phyloP scores from a whole-genome alignment of 1,140 invertebrate species.

The Thaumetopoea pityocampa region DNA sequence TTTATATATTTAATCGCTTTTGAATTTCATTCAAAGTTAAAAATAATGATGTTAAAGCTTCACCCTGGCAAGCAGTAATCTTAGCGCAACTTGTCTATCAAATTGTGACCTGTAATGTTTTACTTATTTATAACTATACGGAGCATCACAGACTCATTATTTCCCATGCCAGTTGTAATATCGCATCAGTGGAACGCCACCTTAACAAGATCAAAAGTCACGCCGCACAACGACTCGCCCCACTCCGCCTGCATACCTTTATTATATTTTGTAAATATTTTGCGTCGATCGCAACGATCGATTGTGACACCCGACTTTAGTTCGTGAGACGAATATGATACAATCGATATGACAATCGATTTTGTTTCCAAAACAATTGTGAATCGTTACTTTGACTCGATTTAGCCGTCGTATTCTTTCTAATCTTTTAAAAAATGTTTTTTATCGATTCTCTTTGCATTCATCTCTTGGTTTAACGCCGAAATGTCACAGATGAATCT shows the following conservation, averaged over 20 bases:
- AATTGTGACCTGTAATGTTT: too few relatives aligned
- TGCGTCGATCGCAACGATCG: conserved; percentile 35
- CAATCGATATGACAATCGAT: conserved; percentile 36
- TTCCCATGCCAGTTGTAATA: neutral
- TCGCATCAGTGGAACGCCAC: conserved; percentile 23
- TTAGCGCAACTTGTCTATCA: too few relatives aligned
- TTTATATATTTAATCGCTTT: too few relatives aligned
- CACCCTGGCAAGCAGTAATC: too few relatives aligned
- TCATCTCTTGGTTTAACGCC: conserved; percentile 4
- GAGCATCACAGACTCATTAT: neutral
- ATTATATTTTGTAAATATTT: conserved; percentile 56
- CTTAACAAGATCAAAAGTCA: conserved; percentile 43
- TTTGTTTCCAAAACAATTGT: conserved; percentile 29
- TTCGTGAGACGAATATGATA: conserved; percentile 45
- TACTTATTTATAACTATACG: neutral
- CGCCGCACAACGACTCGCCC: conserved; percentile 26
- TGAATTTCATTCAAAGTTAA: too few relatives aligned
- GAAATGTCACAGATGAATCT: conserved; percentile 9
- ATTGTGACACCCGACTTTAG: conserved; percentile 29
- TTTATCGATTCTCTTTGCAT: conserved; percentile 11
- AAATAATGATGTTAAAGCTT: too few relatives aligned
- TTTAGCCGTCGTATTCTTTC: conserved; percentile 17
- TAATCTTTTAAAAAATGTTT: conserved; percentile 9
- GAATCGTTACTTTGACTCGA: conserved; percentile 14
- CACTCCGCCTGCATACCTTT: conserved; percentile 26